Evolutionary conservation across 2,888 invertebrate genomes (phyloP).

Genomic region (Proisotoma minuta): DNA sequence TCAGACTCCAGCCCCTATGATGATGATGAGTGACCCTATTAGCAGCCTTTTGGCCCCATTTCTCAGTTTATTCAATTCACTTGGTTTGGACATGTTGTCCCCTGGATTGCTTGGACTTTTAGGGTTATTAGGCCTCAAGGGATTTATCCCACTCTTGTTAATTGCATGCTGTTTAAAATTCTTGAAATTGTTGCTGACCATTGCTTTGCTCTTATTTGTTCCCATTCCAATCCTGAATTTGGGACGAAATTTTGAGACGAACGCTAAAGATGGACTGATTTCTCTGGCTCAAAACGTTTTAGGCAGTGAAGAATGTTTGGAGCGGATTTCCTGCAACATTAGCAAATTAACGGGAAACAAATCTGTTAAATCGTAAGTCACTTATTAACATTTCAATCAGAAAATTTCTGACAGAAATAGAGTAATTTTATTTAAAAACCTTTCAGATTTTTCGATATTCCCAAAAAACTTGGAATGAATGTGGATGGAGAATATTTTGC

Average conservation of each 20-base stretch:
- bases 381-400: no score
- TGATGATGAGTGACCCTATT: neutral
- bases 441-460: no score
- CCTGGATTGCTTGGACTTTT: conserved; percentile 23
- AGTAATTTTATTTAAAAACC: no score
- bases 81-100: no score
- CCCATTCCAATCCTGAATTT: conserved; percentile 22
- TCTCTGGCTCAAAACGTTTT: conserved; percentile 15
- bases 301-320: conserved; percentile 34
- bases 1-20: conserved; percentile 1
- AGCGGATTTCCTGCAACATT: conserved; percentile 34
- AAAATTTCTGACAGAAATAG: no score
- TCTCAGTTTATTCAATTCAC: no score
- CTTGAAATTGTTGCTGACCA: conserved; percentile 14
- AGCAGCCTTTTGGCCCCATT: neutral
- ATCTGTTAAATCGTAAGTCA: no score
- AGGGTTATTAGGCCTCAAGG: conserved; percentile 28
- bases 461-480: no score
- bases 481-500: no score
- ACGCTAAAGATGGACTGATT: neutral
- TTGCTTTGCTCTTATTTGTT: conserved; percentile 11
- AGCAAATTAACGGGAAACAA: no score
- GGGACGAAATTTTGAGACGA: neutral
- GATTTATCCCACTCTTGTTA: conserved; percentile 17
- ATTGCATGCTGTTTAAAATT: conserved; percentile 12